A percentile compares a stretch with the other conserved stretches of the same genome.
These are phyloP conservation scores for Eupleurogrammus muticus DNA, from an alignment of 2,797 vertebrate genomes.

Conservation along the genomic window DNA sequence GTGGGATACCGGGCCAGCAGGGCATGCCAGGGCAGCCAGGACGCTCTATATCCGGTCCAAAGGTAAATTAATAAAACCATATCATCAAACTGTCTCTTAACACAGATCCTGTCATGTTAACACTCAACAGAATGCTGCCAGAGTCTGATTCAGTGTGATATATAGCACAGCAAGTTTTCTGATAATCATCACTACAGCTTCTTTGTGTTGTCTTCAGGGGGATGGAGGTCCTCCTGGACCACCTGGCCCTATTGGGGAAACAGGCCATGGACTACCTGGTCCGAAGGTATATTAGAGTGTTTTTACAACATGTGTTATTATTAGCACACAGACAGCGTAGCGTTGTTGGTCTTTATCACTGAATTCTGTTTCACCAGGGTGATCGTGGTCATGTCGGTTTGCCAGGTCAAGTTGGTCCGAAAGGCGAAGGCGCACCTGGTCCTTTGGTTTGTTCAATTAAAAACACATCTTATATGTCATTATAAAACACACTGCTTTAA, in stretches of 20 bases:
- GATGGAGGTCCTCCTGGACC: constrained; percentile 88
- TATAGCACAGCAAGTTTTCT: constrained; percentile 26
- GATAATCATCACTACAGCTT: constrained; percentile 11
- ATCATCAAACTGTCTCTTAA: constrained; percentile 41
- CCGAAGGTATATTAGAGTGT: constrained; percentile 83
- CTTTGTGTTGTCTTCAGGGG: constrained; percentile 80
- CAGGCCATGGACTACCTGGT: constrained; percentile 90
- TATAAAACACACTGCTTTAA: constrained; percentile 4
- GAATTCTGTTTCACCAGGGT: constrained; percentile 79
- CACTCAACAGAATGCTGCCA: constrained; percentile 28
- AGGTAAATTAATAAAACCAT: constrained; percentile 82
- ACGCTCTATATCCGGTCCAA: constrained; percentile 88
- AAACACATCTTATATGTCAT: background rate
- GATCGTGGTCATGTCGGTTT: constrained; percentile 87
- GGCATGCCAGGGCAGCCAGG: constrained; percentile 90
- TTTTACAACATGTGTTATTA: constrained; percentile 4
- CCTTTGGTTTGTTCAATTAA: constrained; percentile 82
- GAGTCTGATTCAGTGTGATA: constrained; percentile 20
- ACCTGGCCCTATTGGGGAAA: constrained; percentile 88
- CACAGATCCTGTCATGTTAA: constrained; percentile 44
- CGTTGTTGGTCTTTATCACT: constrained; percentile 14
- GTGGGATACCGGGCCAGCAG: constrained; percentile 85
- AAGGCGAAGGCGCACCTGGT: constrained; percentile 90
- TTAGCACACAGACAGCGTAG: background rate
- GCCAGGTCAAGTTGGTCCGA: constrained; percentile 86